Percentiles rank a stretch among this genome's conserved stretches.
These are phyloP conservation scores for Agrotis puta DNA, from an alignment of 2,888 invertebrate genomes.

Conservation along the genomic window DNA sequence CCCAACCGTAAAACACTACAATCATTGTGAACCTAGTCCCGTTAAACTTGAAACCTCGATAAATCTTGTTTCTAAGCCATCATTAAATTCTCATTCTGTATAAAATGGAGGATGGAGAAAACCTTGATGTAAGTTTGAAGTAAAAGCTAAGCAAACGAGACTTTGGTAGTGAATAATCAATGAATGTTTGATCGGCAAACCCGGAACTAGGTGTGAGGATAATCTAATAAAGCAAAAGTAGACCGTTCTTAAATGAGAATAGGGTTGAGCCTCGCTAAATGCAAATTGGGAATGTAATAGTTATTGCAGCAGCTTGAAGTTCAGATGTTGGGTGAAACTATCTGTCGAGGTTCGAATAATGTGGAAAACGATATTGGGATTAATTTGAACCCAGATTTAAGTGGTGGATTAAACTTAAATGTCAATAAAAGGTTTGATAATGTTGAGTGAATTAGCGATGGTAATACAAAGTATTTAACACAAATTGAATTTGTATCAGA, in stretches of 20 bases:
- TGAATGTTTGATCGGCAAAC: conserved; percentile 56
- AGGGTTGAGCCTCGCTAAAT: conserved; percentile 52
- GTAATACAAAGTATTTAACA: not conserved
- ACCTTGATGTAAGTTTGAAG: conserved; percentile 16
- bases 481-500: too few species aligned
- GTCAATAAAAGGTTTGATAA: conserved; percentile 5
- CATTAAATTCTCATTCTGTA: conserved; percentile 8
- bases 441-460: not conserved
- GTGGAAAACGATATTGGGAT: conserved; percentile 15
- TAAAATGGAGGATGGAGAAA: conserved; percentile 18
- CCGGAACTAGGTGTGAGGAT: conserved; percentile 46
- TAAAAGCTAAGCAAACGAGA: conserved; percentile 36
- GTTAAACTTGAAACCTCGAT: conserved; percentile 21
- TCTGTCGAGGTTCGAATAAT: conserved; percentile 24
- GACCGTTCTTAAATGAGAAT: conserved; percentile 43
- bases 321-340: conserved; percentile 40
- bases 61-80: conserved; percentile 7
- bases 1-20: conserved; percentile 23
- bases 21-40: not conserved
- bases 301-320: conserved; percentile 41
- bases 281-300: conserved; percentile 35
- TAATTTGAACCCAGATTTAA: conserved; percentile 18
- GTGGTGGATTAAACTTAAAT: conserved; percentile 14
- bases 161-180: conserved; percentile 55
- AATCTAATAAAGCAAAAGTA: conserved; percentile 59